Evolutionary conservation across 2,888 invertebrate species (phyloP), one percentile per base, ranked within the genome.

Genomic region (Macropis europaea): DNA sequence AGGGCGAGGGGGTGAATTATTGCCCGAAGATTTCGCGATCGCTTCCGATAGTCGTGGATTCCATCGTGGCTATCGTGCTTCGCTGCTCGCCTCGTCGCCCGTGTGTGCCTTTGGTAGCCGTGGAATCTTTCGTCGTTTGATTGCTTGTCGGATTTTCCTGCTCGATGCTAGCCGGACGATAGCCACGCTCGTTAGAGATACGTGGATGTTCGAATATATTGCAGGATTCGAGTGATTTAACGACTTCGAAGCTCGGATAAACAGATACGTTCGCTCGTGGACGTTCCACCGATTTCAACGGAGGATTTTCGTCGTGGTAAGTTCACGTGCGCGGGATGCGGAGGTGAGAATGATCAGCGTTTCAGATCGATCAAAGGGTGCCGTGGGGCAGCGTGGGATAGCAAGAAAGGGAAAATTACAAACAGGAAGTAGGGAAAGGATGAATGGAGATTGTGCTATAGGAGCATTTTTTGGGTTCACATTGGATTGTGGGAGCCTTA

Each of bases 31-130:
- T 84, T 86, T 83, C 77, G 84, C 85, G 87, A 88, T 88, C 86
- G 87, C 87, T 88, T 87, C 85, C 87, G 88, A 88, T 88, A 87
- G 87, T 85, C 79, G 75, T 78, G 79, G 77, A 79, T 79, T 85
- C 79, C 77, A 76, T 60, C 77, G 80, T 54, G 69, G 60, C 63
- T 40, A 67, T 69, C 80, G 64, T 70, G 75, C 60, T 40, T 52
- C 34, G 28, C 30, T 13, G 34, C 47, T 48, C n/a, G 64, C 47
- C 56, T 67, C 83, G 84, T 84, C 84, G 81, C 80, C 81, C n/a
- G n/a, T n/a, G n/a, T n/a, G n/a, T 76, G 73, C 70, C 76, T 68
- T 81, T 81, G 83, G 77, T 81, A 84, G 79, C 76, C 77, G 74
- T 72, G 82, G 83, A 82, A 85, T 84, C 77, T 80, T 73, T 76